Percentiles rank a stretch among this genome's conserved stretches.
Evolutionary conservation across 2,113 vertebrate species (phyloP).

Genomic region (Speoplatyrhinus poulsoni): DNA sequence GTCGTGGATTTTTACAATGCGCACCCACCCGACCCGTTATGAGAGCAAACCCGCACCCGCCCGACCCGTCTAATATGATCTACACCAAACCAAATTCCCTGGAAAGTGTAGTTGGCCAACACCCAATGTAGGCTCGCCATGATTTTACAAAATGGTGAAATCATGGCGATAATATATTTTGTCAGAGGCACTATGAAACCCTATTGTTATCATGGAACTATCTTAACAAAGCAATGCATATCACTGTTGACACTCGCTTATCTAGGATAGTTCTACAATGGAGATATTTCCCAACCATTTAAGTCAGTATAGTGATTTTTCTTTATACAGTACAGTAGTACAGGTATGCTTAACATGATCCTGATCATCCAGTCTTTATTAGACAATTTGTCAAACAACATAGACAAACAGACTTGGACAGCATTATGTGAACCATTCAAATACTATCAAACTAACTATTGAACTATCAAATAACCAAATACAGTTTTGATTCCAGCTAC

Average conservation of each 20-base stretch:
- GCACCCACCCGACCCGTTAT: no score
- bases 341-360: neutral
- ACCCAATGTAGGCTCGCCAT: conserved; percentile 23
- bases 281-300: conserved; percentile 27
- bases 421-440: neutral
- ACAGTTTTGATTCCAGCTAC: conserved; percentile 9
- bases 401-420: neutral
- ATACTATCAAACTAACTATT: conserved; percentile 1
- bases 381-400: neutral
- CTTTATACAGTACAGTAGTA: no score
- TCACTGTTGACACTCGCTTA: conserved; percentile 58
- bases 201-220: conserved; percentile 61
- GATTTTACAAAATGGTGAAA: conserved; percentile 33
- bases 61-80: neutral
- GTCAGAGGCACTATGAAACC: conserved; percentile 49
- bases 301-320: conserved; percentile 8
- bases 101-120: neutral
- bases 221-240: conserved; percentile 58
- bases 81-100: neutral
- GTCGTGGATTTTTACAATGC: no score
- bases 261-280: conserved; percentile 16
- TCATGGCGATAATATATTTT: conserved; percentile 41
- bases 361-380: neutral
- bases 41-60: no score
- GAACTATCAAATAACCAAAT: neutral